Evolutionary conservation across 1,140 invertebrate species (phyloP).

Genomic region (Philotrypesis tridentata): DNA sequence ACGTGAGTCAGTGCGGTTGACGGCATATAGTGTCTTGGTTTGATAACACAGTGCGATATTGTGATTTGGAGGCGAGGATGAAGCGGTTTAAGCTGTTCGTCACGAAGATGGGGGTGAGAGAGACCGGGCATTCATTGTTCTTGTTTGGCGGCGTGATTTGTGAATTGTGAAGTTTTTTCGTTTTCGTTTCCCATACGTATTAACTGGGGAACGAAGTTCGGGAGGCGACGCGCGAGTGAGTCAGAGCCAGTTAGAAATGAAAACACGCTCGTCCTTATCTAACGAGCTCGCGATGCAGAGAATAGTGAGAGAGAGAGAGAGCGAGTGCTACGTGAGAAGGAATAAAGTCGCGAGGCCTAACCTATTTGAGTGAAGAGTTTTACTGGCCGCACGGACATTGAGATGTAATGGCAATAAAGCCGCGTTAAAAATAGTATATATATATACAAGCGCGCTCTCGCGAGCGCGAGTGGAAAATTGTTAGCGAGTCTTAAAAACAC

Average conservation of each 20-base stretch:
- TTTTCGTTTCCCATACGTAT: too few relatives aligned
- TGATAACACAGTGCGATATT: too few relatives aligned
- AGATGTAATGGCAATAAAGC: neutral
- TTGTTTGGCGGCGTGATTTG: neutral
- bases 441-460: too few relatives aligned
- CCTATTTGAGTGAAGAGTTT: neutral
- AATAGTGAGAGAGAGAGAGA: too few relatives aligned
- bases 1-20: neutral
- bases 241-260: neutral
- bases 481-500: neutral
- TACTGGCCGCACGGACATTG: neutral
- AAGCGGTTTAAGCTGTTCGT: constrained; percentile 33
- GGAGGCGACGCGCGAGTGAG: neutral
- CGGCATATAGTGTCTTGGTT: too few relatives aligned
- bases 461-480: neutral
- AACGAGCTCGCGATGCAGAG: neutral
- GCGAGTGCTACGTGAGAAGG: too few relatives aligned
- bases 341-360: neutral
- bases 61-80: constrained; percentile 24
- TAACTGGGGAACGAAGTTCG: too few relatives aligned
- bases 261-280: neutral
- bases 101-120: constrained; percentile 34
- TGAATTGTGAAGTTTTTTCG: neutral
- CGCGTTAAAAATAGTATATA: neutral
- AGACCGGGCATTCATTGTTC: neutral